These are phyloP conservation scores for Agonopterix subpropinquella DNA, from an alignment of 2,888 invertebrate genomes.

Conservation along the genomic window DNA sequence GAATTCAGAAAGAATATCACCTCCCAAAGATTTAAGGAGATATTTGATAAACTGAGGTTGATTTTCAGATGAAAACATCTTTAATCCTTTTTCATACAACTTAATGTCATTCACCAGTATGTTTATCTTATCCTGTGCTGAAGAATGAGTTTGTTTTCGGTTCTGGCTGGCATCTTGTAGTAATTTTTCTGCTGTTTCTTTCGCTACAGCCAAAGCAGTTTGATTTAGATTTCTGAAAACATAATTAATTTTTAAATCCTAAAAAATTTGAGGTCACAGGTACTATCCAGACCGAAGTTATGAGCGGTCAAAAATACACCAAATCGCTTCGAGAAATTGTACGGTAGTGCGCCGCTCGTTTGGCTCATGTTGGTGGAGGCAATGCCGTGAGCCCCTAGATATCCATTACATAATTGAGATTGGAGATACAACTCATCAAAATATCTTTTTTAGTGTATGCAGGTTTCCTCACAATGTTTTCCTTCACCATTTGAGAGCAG, in stretches of 20 bases:
- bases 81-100: constrained; percentile 87
- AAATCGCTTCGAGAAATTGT: too few species aligned
- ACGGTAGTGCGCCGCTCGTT: too few species aligned
- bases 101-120: constrained; percentile 83
- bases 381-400: too few species aligned
- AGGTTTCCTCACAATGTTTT: too few species aligned
- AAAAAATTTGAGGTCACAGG: too few species aligned
- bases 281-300: too few species aligned
- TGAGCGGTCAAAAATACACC: too few species aligned
- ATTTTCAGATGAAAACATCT: constrained; percentile 74
- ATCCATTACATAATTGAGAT: too few species aligned
- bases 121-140: constrained; percentile 89
- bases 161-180: constrained; percentile 81
- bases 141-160: constrained; percentile 86
- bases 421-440: too few species aligned
- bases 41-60: constrained; percentile 86
- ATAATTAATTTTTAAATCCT: constrained; percentile 4
- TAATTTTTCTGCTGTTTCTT: constrained; percentile 83
- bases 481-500: too few species aligned
- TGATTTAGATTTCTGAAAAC: constrained; percentile 78
- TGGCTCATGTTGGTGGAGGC: background rate
- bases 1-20: constrained; percentile 87
- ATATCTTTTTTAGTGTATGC: too few species aligned
- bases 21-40: constrained; percentile 87
- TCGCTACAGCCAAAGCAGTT: constrained; percentile 79